These are phyloP conservation scores for Illadopsis cleaveri DNA, from an alignment of 2,113 vertebrate genomes.

Conservation along the genomic window DNA sequence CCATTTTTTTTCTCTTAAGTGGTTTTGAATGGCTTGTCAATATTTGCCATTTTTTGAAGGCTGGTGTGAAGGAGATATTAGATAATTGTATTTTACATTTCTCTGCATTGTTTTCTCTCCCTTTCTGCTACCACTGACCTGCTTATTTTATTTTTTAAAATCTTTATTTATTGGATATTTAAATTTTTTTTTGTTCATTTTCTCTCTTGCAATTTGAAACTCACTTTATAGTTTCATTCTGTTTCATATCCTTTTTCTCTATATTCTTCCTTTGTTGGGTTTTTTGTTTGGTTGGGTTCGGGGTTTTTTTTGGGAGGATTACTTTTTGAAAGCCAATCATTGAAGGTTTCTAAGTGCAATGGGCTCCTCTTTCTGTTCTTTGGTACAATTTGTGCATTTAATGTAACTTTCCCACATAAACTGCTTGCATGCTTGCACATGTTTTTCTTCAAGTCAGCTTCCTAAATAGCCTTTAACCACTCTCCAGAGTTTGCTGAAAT, in stretches of 20 bases:
- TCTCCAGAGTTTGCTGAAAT: background rate
- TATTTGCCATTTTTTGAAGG: background rate
- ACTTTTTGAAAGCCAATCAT: rapidly evolving
- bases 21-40: background rate
- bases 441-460: background rate
- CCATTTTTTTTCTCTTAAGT: background rate
- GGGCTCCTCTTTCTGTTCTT: background rate
- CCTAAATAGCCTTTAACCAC: background rate
- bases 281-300: background rate
- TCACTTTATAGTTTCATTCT: background rate
- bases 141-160: background rate
- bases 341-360: background rate
- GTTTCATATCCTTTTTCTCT: background rate
- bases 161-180: background rate
- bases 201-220: background rate
- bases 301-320: background rate
- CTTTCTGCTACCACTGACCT: background rate
- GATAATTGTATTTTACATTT: background rate
- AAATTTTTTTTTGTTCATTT: background rate
- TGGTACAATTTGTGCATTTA: background rate
- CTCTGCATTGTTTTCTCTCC: background rate
- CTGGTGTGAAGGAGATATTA: background rate
- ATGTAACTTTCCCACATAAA: background rate
- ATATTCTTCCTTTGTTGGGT: background rate
- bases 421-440: background rate